Evolutionary conservation across 2,888 invertebrate genomes (phyloP), one percentile per base, ranked within the genome.

Genomic region (Pherbina coryleti): DNA sequence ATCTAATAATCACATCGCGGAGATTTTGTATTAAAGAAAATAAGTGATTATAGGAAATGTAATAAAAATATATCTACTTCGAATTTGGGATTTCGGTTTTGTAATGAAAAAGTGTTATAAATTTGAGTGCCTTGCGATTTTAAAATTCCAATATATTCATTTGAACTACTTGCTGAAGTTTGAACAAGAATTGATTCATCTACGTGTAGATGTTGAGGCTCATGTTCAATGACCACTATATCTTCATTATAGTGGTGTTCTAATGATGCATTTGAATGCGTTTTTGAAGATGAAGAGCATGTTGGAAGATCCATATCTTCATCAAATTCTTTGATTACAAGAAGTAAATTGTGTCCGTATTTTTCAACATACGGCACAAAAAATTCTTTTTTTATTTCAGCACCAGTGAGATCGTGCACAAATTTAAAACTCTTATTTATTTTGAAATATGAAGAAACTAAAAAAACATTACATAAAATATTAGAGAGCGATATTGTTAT

Each of bases 321-420:
- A 51, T 17, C 51, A n/a, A 51, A 51, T n/a, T 51, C 51, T 17
- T n/a, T 51, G 3, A 51, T 8, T 51, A 51, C 2, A 3, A 51
- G 51, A 51, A 51, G 3, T 51, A 51, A 51, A 7, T 51, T 51
- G n/a, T 51, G 51, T n/a, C 51, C 17, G 8, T 11, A 51, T 51
- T 51, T 51, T n/a, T 31, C 31, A 31, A 51, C 51, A 51, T 51
- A 51, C 11, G 11, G 8, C 3, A 51, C 51, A n/a, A 51, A 51
- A 51, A 51, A 51, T n/a, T 60, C 60, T 75, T 62, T 19, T 25
- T 60, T 60, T 4, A 60, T 60, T 60, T 60, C 60, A 22, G 60
- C 60, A 9, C 60, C 25, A 67, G 49, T 62, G 34, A 44, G 44
- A 51, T 19, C 60, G 11, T 60, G 60, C 11, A 60, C 60, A 22